These are phyloP conservation scores for Callospermophilus lateralis DNA, from an alignment of 2,113 vertebrate genomes.

Conservation along the genomic window DNA sequence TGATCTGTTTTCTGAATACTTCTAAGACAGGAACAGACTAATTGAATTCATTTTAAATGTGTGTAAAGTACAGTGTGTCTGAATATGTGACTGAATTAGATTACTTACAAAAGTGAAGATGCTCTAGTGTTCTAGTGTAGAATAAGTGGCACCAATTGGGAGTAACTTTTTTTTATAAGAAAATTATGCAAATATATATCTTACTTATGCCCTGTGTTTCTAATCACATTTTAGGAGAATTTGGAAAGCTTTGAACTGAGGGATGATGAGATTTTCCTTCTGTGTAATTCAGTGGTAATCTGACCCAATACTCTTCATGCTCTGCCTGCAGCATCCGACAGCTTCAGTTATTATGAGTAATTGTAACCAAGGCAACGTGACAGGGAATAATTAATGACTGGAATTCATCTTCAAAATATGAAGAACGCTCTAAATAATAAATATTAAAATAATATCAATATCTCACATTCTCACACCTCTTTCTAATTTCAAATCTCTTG, in stretches of 20 bases:
- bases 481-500: not conserved
- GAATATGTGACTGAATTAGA: not conserved
- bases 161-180: conserved; percentile 5
- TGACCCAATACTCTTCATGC: conserved; percentile 52
- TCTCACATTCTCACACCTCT: not conserved
- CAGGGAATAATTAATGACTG: conserved; percentile 78
- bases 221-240: conserved; percentile 36
- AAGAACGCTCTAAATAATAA: conserved; percentile 73
- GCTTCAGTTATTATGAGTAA: conserved; percentile 80
- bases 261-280: conserved; percentile 50
- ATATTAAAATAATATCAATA: conserved; percentile 69
- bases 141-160: conserved; percentile 9
- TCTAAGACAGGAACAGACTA: not conserved
- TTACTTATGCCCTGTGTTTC: conserved; percentile 24
- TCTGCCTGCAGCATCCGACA: conserved; percentile 48
- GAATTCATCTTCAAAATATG: conserved; percentile 77
- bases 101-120: conserved; percentile 35
- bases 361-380: conserved; percentile 82
- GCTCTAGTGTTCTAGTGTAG: not conserved
- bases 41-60: conserved; percentile 40
- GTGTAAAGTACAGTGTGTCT: not conserved
- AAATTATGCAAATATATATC: conserved; percentile 24
- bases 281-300: conserved; percentile 61
- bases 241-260: conserved; percentile 45
- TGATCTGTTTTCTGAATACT: conserved; percentile 12